Evolutionary conservation across 2,888 invertebrate genomes (phyloP).

Genomic region (Polydrusus tereticollis): DNA sequence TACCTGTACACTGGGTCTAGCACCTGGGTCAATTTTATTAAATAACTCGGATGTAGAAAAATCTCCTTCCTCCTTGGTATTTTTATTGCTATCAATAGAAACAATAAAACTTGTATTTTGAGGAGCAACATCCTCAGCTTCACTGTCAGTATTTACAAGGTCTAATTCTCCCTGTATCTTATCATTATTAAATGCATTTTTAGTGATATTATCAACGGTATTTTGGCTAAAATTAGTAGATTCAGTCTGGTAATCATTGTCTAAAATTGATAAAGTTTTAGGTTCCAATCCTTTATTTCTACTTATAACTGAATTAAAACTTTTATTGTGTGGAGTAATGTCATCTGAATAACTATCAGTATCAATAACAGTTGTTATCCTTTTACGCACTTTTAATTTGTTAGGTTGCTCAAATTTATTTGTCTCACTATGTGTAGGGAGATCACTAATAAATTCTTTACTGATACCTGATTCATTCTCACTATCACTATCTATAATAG

Average conservation of each 20-base stretch:
- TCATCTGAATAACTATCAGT: slow-evolving; percentile 53
- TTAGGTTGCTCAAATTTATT: not conserved
- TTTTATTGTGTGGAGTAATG: slow-evolving; percentile 46
- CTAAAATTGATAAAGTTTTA: not conserved
- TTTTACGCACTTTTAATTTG: not conserved
- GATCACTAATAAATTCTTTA: not conserved
- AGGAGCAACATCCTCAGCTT: too few species aligned
- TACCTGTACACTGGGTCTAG: too few species aligned
- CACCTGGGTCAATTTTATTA: too few species aligned
- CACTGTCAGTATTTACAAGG: too few species aligned
- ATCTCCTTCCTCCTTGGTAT: too few species aligned
- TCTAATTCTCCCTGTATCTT: too few species aligned
- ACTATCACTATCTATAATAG: slow-evolving; percentile 22
- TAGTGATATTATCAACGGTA: too few species aligned
- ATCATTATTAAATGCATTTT: too few species aligned
- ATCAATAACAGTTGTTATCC: slow-evolving; percentile 37
- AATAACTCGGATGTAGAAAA: too few species aligned
- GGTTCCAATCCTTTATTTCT: not conserved
- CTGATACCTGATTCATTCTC: slow-evolving; percentile 3
- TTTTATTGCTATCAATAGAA: too few species aligned
- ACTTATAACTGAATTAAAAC: slow-evolving; percentile 36
- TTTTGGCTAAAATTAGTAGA: not conserved
- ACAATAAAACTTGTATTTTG: too few species aligned
- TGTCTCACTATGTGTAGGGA: not conserved
- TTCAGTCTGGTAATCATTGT: slow-evolving; percentile 25